These are phyloP conservation scores for Rhodinocichla rosea DNA, from an alignment of 2,113 vertebrate species.

Conservation along the genomic window DNA sequence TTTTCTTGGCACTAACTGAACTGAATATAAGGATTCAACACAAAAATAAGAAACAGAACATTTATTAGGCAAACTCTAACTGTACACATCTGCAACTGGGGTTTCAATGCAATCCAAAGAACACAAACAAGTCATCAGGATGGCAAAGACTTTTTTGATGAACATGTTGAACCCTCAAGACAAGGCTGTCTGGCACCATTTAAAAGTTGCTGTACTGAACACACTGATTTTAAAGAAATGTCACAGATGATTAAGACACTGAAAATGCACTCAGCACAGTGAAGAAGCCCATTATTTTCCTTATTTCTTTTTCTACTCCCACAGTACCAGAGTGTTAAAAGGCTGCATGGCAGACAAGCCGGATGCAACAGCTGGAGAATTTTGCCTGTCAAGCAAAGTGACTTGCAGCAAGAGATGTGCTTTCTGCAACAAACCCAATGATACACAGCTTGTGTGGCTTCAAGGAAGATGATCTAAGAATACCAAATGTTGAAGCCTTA, in stretches of 20 bases:
- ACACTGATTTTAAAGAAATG: conserved; percentile 23
- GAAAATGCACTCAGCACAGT: background rate
- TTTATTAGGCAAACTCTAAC: conserved; percentile 25
- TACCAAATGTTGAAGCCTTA: conserved; percentile 7
- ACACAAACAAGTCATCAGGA: conserved; percentile 22
- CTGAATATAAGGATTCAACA: background rate
- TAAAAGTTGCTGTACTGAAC: conserved; percentile 19
- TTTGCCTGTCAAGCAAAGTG: conserved; percentile 41
- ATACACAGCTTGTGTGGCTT: background rate
- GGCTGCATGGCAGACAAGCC: conserved; percentile 35
- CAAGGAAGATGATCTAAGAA: conserved; percentile 9
- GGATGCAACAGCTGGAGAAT: conserved; percentile 56
- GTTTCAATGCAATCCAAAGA: conserved; percentile 11
- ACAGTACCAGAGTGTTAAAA: background rate
- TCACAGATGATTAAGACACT: conserved; percentile 25
- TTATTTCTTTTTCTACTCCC: background rate
- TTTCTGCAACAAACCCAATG: background rate
- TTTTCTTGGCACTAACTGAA: conserved; percentile 4
- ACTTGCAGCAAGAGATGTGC: conserved; percentile 28
- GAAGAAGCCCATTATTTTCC: conserved; percentile 1
- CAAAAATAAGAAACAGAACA: conserved; percentile 29
- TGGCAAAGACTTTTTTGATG: background rate
- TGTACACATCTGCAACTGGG: conserved; percentile 8
- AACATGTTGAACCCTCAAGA: conserved; percentile 4
- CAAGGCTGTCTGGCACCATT: conserved; percentile 10